These are phyloP conservation scores for Pyrocoelia pectoralis DNA, from an alignment of 2,888 invertebrate genomes.

Conservation along the genomic window DNA sequence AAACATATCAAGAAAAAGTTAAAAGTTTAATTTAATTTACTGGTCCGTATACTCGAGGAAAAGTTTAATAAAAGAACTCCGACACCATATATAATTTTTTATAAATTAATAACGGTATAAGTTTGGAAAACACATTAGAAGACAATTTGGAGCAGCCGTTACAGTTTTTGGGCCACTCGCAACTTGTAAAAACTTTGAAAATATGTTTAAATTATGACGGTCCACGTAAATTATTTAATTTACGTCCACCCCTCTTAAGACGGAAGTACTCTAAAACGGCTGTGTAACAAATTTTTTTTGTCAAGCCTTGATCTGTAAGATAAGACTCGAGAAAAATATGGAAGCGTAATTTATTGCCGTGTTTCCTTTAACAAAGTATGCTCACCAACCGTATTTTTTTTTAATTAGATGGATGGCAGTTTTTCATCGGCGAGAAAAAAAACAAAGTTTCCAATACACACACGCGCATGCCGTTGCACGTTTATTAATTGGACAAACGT, in stretches of 20 bases:
- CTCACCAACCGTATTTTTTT: neutral
- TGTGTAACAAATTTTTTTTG: neutral
- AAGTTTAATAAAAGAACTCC: constrained; percentile 3
- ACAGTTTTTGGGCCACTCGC: neutral
- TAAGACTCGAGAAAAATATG: neutral
- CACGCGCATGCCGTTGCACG: too few relatives aligned
- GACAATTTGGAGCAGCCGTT: neutral
- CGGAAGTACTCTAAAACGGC: too few relatives aligned
- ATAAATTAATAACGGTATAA: constrained; percentile 4
- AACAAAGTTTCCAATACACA: neutral
- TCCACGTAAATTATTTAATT: neutral
- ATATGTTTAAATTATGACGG: neutral
- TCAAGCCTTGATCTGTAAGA: neutral
- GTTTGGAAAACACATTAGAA: constrained; percentile 4
- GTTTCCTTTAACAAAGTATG: constrained; percentile 1
- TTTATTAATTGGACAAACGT: too few relatives aligned
- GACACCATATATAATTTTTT: neutral
- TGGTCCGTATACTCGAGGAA: too few relatives aligned
- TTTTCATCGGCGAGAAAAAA: neutral
- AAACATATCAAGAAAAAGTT: neutral
- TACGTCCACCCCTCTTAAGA: neutral
- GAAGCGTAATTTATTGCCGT: neutral
- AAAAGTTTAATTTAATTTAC: constrained; percentile 8
- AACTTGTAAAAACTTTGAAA: neutral
- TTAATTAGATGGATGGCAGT: neutral